Conservation (phyloP, 2,888 invertebrate species). For the Catonia carolina region DNA sequence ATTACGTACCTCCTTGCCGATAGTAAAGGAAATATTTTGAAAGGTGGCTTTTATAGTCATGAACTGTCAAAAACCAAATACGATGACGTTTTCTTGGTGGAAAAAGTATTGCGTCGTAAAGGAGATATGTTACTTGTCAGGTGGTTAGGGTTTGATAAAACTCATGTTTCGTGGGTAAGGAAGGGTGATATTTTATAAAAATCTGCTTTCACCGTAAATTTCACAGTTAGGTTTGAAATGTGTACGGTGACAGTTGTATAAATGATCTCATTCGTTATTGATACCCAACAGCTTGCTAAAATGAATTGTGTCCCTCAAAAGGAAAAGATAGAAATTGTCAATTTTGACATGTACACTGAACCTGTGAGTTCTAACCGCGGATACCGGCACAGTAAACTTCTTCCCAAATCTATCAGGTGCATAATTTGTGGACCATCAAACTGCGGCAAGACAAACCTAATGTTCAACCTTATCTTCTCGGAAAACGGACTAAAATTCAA, state of each 20-base stretch:
- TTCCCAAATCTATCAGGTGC: conserved; percentile 13
- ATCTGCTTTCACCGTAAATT: background rate
- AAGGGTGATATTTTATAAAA: conserved; percentile 10
- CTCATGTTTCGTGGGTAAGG: conserved; percentile 18
- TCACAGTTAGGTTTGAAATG: background rate
- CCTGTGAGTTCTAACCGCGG: background rate
- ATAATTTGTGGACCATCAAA: conserved; percentile 12
- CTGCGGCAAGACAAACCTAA: conserved; percentile 18
- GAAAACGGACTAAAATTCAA: conserved; percentile 17
- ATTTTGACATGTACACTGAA: conserved; percentile 7
- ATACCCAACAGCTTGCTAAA: too few species aligned
- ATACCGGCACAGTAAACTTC: conserved; percentile 16
- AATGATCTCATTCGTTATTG: too few species aligned
- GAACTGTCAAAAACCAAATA: background rate
- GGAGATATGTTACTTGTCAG: conserved; percentile 13
- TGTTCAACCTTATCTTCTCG: conserved; percentile 12
- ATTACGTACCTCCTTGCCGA: background rate
- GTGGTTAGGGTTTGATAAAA: conserved; percentile 17
- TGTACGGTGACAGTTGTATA: too few species aligned
- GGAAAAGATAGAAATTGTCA: background rate
- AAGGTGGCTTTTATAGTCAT: background rate
- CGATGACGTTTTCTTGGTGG: conserved; percentile 17
- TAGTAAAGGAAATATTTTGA: background rate
- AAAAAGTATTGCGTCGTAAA: conserved; percentile 17
- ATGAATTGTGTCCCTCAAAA: too few species aligned